A percentile compares a stretch with the other conserved stretches of the same genome.
These are phyloP conservation scores for Bombus cullumanus DNA, from an alignment of 1,140 invertebrate species.

Conservation along the genomic window DNA sequence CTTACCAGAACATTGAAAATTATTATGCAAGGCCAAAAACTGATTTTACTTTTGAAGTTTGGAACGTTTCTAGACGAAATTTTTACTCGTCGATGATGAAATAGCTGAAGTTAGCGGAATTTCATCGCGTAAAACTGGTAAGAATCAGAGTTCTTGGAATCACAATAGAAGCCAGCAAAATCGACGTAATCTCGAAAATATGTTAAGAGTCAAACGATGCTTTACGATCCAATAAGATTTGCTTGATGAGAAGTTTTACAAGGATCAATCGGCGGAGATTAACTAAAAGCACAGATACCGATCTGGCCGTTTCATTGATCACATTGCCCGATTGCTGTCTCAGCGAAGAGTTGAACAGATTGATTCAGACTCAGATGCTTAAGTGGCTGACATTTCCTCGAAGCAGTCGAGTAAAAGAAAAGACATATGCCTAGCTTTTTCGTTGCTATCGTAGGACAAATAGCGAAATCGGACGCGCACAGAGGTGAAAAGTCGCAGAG, in stretches of 20 bases:
- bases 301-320: slow-evolving; percentile 17
- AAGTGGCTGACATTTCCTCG: not conserved
- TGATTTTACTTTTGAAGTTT: not conserved
- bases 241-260: not conserved
- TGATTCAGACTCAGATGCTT: too few species aligned
- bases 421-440: not conserved
- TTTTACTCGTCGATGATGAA: too few species aligned
- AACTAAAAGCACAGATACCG: not conserved
- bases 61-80: not conserved
- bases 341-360: too few species aligned
- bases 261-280: too few species aligned
- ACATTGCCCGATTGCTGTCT: not conserved
- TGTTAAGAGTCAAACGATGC: not conserved
- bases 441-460: not conserved
- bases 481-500: not conserved
- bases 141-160: too few species aligned
- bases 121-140: too few species aligned
- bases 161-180: not conserved
- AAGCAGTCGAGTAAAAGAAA: not conserved
- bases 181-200: not conserved
- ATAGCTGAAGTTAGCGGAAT: too few species aligned
- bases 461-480: not conserved
- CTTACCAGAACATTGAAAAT: not conserved
- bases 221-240: not conserved
- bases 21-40: not conserved